These are phyloP conservation scores for Promerops cafer DNA, from an alignment of 2,113 vertebrate species.

Conservation along the genomic window DNA sequence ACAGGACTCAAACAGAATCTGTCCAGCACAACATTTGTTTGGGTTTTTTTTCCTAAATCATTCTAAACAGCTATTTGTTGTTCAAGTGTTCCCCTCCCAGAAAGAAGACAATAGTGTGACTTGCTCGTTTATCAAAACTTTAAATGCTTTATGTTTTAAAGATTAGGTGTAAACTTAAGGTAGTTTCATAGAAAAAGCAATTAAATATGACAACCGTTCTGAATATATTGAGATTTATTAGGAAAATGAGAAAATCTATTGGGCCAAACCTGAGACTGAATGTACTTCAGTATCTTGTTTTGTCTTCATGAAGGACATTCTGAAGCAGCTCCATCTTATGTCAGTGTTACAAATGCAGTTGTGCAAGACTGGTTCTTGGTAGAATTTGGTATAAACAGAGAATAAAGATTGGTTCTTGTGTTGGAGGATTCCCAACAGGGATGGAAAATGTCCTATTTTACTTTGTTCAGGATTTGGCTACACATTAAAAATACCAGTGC, in stretches of 20 bases:
- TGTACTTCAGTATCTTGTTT: neutral
- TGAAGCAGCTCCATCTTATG: neutral
- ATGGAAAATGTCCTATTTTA: neutral
- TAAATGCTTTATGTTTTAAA: neutral
- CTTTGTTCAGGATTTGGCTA: neutral
- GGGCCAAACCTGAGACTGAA: neutral
- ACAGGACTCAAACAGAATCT: neutral
- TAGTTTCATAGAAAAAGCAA: neutral
- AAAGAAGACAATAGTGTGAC: neutral
- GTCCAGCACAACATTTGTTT: neutral
- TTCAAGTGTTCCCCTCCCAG: neutral
- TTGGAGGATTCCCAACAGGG: neutral
- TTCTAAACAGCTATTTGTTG: neutral
- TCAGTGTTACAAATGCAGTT: neutral
- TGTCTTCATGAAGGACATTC: neutral
- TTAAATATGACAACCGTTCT: neutral
- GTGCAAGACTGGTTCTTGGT: neutral
- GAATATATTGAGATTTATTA: neutral
- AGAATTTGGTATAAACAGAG: neutral
- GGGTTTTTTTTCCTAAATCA: neutral
- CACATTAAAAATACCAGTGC: neutral
- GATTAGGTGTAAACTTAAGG: neutral
- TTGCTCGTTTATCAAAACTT: neutral
- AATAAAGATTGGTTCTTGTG: neutral
- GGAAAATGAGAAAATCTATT: neutral